Evolutionary conservation across 1,140 invertebrate genomes (phyloP).

Genomic region (Drosophila erecta): DNA sequence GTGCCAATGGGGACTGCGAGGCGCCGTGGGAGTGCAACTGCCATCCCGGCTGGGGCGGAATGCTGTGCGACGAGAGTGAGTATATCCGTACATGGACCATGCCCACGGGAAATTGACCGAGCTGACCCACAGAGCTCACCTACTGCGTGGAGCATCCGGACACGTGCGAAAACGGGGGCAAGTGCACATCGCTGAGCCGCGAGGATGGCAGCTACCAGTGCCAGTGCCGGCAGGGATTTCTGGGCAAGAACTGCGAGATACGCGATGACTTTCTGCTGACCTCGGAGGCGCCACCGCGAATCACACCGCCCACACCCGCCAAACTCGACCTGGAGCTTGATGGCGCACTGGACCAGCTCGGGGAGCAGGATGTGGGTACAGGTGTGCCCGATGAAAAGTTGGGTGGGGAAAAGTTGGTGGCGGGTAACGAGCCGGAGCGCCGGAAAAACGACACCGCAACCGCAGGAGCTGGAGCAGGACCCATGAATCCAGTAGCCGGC

Average conservation of each 20-base stretch:
- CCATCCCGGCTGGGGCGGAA: slow-evolving; percentile 93
- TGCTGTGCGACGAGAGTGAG: slow-evolving; percentile 93
- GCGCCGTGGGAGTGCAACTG: slow-evolving; percentile 96
- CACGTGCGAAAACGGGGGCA: slow-evolving; percentile 91
- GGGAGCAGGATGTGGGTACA: not conserved
- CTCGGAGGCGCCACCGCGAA: slow-evolving; percentile 84
- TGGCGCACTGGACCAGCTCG: slow-evolving; percentile 8
- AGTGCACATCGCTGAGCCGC: slow-evolving; percentile 90
- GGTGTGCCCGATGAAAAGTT: slow-evolving; percentile 47
- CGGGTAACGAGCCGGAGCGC: slow-evolving; percentile 43
- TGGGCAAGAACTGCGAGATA: slow-evolving; percentile 87
- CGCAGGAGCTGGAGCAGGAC: slow-evolving; percentile 7
- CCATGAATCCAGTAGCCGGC: not conserved
- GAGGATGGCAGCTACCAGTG: slow-evolving; percentile 91
- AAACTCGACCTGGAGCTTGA: slow-evolving; percentile 2
- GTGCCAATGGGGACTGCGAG: slow-evolving; percentile 92
- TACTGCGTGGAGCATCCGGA: slow-evolving; percentile 90
- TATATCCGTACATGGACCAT: slow-evolving; percentile 6
- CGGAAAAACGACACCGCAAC: slow-evolving; percentile 50
- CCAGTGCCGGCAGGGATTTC: slow-evolving; percentile 87
- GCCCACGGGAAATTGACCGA: not conserved
- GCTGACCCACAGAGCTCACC: slow-evolving; percentile 87
- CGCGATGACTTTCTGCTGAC: slow-evolving; percentile 81
- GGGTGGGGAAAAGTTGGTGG: slow-evolving; percentile 34
- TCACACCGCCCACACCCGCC: slow-evolving; percentile 67